These are phyloP conservation scores for Agrochola circellaris DNA, from an alignment of 2,888 invertebrate genomes.

Conservation along the genomic window DNA sequence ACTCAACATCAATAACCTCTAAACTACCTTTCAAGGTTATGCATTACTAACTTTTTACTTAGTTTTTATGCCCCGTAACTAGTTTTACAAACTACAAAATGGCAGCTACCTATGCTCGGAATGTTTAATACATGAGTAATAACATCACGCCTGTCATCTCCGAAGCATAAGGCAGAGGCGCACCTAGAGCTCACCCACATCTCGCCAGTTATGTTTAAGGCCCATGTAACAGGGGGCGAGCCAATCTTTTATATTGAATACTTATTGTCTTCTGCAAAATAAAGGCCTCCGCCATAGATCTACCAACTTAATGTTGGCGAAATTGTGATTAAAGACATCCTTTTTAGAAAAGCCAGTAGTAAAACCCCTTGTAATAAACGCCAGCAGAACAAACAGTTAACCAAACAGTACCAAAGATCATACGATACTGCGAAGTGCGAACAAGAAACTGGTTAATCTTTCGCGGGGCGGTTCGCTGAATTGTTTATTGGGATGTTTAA, in stretches of 20 bases:
- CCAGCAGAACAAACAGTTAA: background rate
- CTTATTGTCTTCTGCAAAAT: background rate
- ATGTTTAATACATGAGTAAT: background rate
- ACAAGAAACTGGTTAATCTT: background rate
- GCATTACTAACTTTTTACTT: background rate
- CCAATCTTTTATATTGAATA: background rate
- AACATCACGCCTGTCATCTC: background rate
- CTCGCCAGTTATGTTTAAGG: background rate
- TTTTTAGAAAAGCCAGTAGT: background rate
- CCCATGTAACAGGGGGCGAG: background rate
- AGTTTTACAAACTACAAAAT: background rate
- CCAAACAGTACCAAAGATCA: background rate
- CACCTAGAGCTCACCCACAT: background rate
- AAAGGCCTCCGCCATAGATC: background rate
- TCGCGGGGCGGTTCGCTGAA: background rate
- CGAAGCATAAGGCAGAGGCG: background rate
- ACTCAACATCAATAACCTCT: conserved; percentile 10
- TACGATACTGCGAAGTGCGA: background rate
- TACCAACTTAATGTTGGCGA: background rate
- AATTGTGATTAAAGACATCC: background rate
- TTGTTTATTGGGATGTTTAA: background rate
- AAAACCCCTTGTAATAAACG: background rate
- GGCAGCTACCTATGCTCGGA: background rate
- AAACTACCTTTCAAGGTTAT: conserved; percentile 19
- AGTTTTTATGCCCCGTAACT: background rate